Evolutionary conservation across 2,113 vertebrate genomes (phyloP), one percentile per base, ranked within the genome.

Genomic region (Burhinus bistriatus): DNA sequence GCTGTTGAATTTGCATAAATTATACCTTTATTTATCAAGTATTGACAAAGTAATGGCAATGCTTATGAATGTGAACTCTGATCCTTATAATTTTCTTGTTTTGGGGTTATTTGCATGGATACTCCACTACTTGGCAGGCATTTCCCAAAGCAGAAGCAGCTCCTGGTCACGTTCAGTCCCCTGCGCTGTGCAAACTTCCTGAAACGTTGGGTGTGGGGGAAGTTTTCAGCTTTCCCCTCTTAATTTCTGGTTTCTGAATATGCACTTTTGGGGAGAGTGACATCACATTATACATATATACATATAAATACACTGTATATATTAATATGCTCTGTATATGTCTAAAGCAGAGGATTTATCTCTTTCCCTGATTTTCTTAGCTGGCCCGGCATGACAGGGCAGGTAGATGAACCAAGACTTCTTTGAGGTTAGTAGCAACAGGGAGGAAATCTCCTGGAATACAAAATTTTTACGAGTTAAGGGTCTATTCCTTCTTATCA

Each of bases 321-420:
- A 14, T n/a, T 38, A 62, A 23, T 65, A 45, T 44, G 13, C 2
- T n/a, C 2, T 54, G 4, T 25, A n/a, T 17, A 17, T 55, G 32
- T 32, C 11, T 13, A 30, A 34, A 44, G 18, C 61, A 58, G 38
- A 12, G 6, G 19, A 47, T 62, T 75, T 79, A 4, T 70, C 40
- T 82, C n/a, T 73, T 55, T 61, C 47, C 23, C 5, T 26, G 42
- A 38, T 55, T 80, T 66, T 54, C 12, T 72, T 49, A 17, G 9
- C 40, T 47, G 14, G 9, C 0, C 1, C 40, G 51, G 23, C 12
- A 16, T 7, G 44, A 32, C 0, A 4, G 20, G 23, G 8, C 25
- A 65, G 19, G 42, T 40, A 23, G 30, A 44, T 40, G 47, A 93
- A 32, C 12, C 38, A 47, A 59, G 9, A 8, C 13, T 61, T 45